These are phyloP conservation scores for Apteryx mantelli DNA, from an alignment of 2,113 vertebrate species.

Conservation along the genomic window DNA sequence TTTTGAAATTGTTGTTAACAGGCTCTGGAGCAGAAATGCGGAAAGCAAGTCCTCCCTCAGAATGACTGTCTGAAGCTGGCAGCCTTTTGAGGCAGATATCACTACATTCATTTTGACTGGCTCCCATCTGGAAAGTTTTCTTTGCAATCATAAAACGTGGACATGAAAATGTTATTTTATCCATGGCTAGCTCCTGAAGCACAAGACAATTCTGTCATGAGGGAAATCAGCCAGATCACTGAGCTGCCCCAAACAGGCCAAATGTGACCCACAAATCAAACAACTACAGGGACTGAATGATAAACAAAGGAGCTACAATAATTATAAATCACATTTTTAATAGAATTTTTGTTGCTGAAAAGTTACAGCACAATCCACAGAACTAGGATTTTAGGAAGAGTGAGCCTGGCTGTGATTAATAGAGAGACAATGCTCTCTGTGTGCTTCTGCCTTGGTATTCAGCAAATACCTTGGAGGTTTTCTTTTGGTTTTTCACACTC, in stretches of 20 bases:
- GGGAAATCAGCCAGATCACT: not conserved
- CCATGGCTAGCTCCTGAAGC: slow-evolving; percentile 13
- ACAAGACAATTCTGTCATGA: not conserved
- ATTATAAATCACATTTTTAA: not conserved
- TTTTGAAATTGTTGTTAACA: not conserved
- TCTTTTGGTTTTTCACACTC: slow-evolving; percentile 55
- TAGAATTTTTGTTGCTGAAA: not conserved
- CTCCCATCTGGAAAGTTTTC: not conserved
- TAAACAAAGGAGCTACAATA: not conserved
- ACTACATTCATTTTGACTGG: not conserved
- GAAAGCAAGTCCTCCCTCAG: not conserved
- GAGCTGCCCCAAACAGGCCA: not conserved
- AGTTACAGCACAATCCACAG: not conserved
- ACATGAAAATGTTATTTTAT: not conserved
- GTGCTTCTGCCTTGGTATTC: slow-evolving; percentile 55
- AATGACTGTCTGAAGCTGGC: not conserved
- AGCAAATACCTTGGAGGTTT: slow-evolving; percentile 53
- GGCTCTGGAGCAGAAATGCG: not conserved
- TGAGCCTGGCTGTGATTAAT: not conserved
- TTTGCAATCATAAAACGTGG: not conserved
- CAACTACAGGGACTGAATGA: not conserved
- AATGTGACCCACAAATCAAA: not conserved
- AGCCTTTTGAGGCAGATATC: not conserved
- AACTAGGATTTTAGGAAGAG: not conserved
- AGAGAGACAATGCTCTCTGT: slow-evolving; percentile 2